phyloP scores from a whole-genome alignment of 2,113 vertebrate species.

The Pica pica region DNA sequence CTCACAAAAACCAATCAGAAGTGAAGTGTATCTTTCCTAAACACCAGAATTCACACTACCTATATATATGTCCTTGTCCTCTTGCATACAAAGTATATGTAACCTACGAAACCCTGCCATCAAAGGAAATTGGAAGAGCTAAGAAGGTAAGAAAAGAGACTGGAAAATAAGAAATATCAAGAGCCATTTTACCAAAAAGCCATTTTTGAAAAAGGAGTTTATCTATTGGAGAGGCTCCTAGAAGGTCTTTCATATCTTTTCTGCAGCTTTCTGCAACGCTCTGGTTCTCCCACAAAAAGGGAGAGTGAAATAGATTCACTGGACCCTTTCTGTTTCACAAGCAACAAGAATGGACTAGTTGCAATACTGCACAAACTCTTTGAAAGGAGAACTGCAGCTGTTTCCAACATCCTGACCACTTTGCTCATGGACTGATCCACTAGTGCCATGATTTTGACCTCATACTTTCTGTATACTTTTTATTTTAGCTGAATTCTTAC shows the following conservation, averaged over 20 bases:
- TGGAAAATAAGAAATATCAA: background rate
- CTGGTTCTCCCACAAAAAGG: background rate
- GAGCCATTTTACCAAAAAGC: background rate
- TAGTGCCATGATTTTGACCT: background rate
- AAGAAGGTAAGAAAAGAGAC: background rate
- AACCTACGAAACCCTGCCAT: background rate
- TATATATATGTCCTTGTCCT: background rate
- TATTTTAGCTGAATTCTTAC: background rate
- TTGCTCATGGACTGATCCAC: background rate
- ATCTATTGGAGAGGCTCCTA: background rate
- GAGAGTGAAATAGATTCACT: background rate
- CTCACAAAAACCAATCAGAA: background rate
- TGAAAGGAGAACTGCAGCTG: background rate
- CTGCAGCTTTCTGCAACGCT: background rate
- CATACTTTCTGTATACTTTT: background rate
- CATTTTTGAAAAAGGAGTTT: background rate
- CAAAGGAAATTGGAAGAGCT: background rate
- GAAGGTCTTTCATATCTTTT: background rate
- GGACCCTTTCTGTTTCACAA: background rate
- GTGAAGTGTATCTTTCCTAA: background rate
- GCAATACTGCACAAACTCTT: background rate
- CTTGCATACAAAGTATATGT: background rate
- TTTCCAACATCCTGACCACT: background rate
- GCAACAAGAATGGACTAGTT: background rate
- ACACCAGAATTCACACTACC: background rate